Percentiles rank a stretch among this genome's conserved stretches.
Evolutionary conservation across 37 sponge, comb jelly and placozoan species (phyloP).

Genomic region (Trichoplax adhaerens): DNA sequence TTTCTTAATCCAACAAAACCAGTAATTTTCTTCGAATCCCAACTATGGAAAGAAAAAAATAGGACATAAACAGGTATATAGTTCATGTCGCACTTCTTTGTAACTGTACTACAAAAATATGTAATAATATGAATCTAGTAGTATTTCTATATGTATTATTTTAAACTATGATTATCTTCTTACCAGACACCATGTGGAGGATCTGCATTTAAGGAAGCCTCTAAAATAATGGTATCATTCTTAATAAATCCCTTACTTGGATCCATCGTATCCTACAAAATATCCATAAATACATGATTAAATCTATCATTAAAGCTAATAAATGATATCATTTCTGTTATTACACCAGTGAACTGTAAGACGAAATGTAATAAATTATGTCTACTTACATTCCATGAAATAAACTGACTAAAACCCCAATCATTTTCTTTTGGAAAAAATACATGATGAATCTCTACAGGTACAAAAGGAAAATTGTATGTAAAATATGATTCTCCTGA

Average conservation of each 20-base stretch:
- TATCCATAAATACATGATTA: not conserved
- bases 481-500: too few species aligned
- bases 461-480: too few species aligned
- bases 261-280: conserved; percentile 51
- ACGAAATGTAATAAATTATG: not conserved
- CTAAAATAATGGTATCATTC: conserved; percentile 42
- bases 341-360: not conserved
- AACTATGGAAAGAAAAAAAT: conserved; percentile 23
- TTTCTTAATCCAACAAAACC: conserved; percentile 95
- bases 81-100: too few species aligned
- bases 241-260: conserved; percentile 50
- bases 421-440: conserved; percentile 89
- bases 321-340: not conserved
- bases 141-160: too few species aligned
- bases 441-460: conserved; percentile 60
- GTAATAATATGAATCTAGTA: too few species aligned
- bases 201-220: conserved; percentile 71
- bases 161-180: not conserved
- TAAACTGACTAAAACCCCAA: conserved; percentile 87
- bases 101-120: too few species aligned
- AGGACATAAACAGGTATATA: not conserved
- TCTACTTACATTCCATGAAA: conserved; percentile 47
- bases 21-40: conserved; percentile 94
- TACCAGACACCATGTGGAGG: conserved; percentile 95
- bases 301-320: not conserved